Evolutionary conservation across 2,888 invertebrate species (phyloP), one percentile per base, ranked within the genome.

Genomic region (Dynastes hyllus): DNA sequence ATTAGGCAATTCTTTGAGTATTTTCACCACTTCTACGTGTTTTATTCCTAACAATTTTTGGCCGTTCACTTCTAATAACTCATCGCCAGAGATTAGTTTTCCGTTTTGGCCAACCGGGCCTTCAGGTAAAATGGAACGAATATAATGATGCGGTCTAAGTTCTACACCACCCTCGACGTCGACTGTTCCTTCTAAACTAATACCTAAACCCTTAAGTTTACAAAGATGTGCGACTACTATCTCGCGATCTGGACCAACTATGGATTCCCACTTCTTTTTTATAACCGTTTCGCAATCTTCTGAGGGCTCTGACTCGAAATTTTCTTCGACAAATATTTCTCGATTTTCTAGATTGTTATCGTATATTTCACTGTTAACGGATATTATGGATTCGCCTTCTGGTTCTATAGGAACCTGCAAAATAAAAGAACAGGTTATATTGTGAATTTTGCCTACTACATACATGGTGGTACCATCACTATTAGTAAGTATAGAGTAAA

Each of bases 91-190:
- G 85, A 92, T 92, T n/a, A 99, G 91, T 79, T 93, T 93, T 1
- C 96, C 97, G 87, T 97, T 97, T 83, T 94, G 92, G 1, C 98
- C 99, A 0, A 99, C 98, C 0, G 99, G 99, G 2, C 99, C 99
- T 87, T 98, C 97, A 8, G 97, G 95, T 80, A 98, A 92, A 83
- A 99, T 98, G 50, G 97, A 97, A 83, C 99, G 93, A 85, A 99
- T 98, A 88, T 98, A 99, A 90, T 99, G 99, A 90, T 98, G 98
- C n/a, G 99, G 99, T 84, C 98, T 93, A 58, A 98, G 94, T 91
- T 99, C 99, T 84, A 96, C 93, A 2, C 99, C 99, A 84, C 96
- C 95, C 90, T 99, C 98, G 32, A 99, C 98, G 87, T 99, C 99
- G 13, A 98, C 99, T 0, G 99, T 99, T 50, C 99, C 99, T 90